phyloP scores from a whole-genome alignment of 2,797 vertebrate species.

The Sebastes itinus region DNA sequence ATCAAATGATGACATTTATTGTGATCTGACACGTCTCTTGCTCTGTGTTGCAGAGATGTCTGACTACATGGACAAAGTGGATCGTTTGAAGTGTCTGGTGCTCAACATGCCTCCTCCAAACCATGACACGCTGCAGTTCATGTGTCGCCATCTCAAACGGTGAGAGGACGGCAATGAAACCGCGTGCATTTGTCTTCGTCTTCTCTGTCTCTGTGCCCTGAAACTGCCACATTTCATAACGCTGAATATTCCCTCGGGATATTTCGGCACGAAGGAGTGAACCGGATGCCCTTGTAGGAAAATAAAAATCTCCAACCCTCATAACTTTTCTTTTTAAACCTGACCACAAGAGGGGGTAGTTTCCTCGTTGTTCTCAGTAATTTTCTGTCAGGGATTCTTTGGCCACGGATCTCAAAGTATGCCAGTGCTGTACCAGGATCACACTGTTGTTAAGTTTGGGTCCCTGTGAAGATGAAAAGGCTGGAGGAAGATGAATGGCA shows the following conservation, averaged over 20 bases:
- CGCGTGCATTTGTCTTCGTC: background rate
- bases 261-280: slow-evolving; percentile 4
- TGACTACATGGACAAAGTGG: slow-evolving; percentile 83
- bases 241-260: background rate
- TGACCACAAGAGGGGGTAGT: slow-evolving; percentile 75
- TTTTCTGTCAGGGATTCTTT: slow-evolving; percentile 45
- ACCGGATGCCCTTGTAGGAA: slow-evolving; percentile 31
- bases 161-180: slow-evolving; percentile 55
- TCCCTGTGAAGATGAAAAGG: slow-evolving; percentile 76
- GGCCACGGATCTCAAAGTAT: slow-evolving; percentile 41
- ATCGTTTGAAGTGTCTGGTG: slow-evolving; percentile 85
- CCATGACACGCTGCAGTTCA: slow-evolving; percentile 86
- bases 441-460: slow-evolving; percentile 74
- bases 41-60: slow-evolving; percentile 82
- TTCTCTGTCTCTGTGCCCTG: background rate
- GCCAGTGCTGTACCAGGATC: slow-evolving; percentile 62
- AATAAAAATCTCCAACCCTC: slow-evolving; percentile 5
- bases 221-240: slow-evolving; percentile 10
- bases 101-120: slow-evolving; percentile 85
- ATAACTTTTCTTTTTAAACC: slow-evolving; percentile 2
- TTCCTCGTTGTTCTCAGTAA: slow-evolving; percentile 18
- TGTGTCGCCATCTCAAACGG: slow-evolving; percentile 89
- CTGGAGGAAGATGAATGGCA: slow-evolving; percentile 76
- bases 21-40: slow-evolving; percentile 11
- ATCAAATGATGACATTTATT: background rate